Percentiles rank a stretch among this genome's conserved stretches.
Evolutionary conservation across 2,888 invertebrate genomes (phyloP).

Genomic region (Sicus ferrugineus): DNA sequence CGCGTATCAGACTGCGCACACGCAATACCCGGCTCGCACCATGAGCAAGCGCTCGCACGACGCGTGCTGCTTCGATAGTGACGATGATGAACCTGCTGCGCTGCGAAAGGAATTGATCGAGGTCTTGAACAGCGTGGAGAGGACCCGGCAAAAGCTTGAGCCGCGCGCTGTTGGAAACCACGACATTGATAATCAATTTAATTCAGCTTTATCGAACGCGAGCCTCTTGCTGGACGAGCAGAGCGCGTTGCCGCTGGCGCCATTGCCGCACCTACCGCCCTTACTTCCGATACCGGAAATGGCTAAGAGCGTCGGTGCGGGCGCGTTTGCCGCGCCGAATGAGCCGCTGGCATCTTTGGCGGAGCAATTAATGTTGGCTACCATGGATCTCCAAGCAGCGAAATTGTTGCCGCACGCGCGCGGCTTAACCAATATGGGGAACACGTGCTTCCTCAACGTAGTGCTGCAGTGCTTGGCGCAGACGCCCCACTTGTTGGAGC

Average conservation of each 20-base stretch:
- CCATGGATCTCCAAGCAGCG: conserved; percentile 24
- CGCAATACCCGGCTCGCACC: conserved; percentile 78
- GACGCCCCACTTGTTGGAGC: conserved; percentile 78
- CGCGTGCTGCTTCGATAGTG: conserved; percentile 83
- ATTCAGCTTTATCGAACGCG: conserved; percentile 50
- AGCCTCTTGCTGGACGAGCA: conserved; percentile 44
- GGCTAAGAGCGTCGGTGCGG: conserved; percentile 53
- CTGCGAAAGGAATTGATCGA: conserved; percentile 75
- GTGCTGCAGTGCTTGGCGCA: conserved; percentile 92
- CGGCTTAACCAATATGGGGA: conserved; percentile 90
- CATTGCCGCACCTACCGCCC: too few species aligned
- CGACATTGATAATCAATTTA: conserved; percentile 53
- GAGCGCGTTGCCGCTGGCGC: conserved; percentile 42
- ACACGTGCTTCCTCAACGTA: conserved; percentile 97
- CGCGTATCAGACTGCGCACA: conserved; percentile 70
- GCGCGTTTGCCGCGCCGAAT: conserved; percentile 28
- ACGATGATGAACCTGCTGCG: conserved; percentile 71
- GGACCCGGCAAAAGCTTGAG: conserved; percentile 63
- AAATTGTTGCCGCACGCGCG: conserved; percentile 69
- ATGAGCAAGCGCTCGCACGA: conserved; percentile 76
- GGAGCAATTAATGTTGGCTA: conserved; percentile 2
- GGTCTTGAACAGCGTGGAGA: conserved; percentile 78
- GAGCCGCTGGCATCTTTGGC: background rate
- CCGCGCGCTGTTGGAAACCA: conserved; percentile 41
- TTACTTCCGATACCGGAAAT: conserved; percentile 56